Percentiles rank a stretch among this genome's conserved stretches.
Conservation (phyloP, 2,113 vertebrate species). For the Blennius ocellaris region DNA sequence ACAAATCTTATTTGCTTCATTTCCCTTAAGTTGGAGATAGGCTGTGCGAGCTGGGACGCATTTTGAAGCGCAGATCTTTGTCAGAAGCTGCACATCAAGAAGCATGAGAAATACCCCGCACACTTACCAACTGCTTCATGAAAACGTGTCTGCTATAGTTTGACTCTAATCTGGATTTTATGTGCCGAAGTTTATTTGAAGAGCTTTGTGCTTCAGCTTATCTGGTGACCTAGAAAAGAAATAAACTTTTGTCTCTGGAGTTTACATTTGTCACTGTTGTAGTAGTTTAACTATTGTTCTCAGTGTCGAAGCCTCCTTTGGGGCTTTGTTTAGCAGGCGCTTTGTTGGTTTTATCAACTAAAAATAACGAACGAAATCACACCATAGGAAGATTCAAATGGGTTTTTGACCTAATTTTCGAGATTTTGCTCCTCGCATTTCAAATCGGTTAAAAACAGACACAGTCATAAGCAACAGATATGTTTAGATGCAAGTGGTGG, state of each 20-base stretch:
- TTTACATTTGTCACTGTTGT: slow-evolving; percentile 12
- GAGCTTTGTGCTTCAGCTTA: slow-evolving; percentile 20
- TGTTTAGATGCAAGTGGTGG: too few species aligned
- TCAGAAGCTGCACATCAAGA: background rate
- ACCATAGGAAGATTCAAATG: too few species aligned
- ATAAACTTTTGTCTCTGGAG: slow-evolving; percentile 29
- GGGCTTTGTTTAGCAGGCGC: too few species aligned
- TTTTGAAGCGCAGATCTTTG: slow-evolving; percentile 16
- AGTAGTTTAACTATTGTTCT: too few species aligned
- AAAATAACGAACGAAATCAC: too few species aligned
- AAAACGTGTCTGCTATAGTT: background rate
- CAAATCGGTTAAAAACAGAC: too few species aligned
- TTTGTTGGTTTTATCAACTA: too few species aligned
- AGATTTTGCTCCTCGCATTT: too few species aligned
- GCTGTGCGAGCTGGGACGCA: slow-evolving; percentile 22
- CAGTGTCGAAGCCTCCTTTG: too few species aligned
- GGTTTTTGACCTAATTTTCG: too few species aligned
- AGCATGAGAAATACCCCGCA: background rate
- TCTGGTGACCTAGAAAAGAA: slow-evolving; percentile 7
- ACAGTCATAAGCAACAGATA: too few species aligned
- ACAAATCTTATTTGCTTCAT: slow-evolving; percentile 52
- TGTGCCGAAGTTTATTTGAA: slow-evolving; percentile 16
- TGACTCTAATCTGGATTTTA: slow-evolving; percentile 20
- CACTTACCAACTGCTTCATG: slow-evolving; percentile 1
- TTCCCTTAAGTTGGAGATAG: slow-evolving; percentile 43